Percentiles rank a stretch among this genome's conserved stretches.
These are phyloP conservation scores for Pseudomyrmex pallidus DNA, from an alignment of 1,140 invertebrate species.

Conservation along the genomic window DNA sequence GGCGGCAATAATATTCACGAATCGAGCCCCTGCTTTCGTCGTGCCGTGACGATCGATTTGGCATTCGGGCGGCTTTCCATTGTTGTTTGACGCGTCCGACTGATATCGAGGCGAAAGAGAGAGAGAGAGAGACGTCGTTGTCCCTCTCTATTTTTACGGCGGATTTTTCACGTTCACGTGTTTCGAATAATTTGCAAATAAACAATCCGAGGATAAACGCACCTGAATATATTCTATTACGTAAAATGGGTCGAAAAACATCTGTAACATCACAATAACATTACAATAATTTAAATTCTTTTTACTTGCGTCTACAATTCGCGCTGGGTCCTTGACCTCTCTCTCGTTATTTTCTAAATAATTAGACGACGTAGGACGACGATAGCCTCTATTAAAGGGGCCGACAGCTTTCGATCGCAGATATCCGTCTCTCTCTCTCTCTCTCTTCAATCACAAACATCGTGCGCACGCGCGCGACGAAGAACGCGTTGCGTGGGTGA, in stretches of 20 bases:
- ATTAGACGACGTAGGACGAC: constrained; percentile 62
- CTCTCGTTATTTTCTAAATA: constrained; percentile 6
- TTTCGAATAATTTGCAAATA: too few relatives aligned
- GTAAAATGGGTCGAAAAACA: too few relatives aligned
- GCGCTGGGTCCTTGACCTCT: too few relatives aligned
- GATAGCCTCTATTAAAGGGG: constrained; percentile 19
- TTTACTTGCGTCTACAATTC: too few relatives aligned
- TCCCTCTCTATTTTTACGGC: too few relatives aligned
- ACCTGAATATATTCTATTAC: too few relatives aligned
- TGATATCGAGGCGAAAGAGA: constrained; percentile 28
- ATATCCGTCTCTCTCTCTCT: neutral
- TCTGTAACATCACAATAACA: too few relatives aligned
- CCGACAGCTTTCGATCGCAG: constrained; percentile 27
- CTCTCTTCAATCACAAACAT: neutral
- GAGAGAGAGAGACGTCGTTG: neutral
- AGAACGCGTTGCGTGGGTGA: neutral
- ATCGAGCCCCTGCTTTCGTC: neutral
- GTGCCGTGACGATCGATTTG: constrained; percentile 32
- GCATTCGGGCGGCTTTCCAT: constrained; percentile 33
- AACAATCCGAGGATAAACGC: too few relatives aligned
- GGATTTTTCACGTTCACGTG: too few relatives aligned
- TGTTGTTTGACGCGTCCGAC: constrained; percentile 6
- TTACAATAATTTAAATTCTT: too few relatives aligned
- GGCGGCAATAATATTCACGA: constrained; percentile 36
- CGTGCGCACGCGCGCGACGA: neutral